A percentile compares a stretch with the other conserved stretches of the same genome.
Evolutionary conservation across 2,113 vertebrate species (phyloP).

Genomic region (Petrocephalus zakoni): DNA sequence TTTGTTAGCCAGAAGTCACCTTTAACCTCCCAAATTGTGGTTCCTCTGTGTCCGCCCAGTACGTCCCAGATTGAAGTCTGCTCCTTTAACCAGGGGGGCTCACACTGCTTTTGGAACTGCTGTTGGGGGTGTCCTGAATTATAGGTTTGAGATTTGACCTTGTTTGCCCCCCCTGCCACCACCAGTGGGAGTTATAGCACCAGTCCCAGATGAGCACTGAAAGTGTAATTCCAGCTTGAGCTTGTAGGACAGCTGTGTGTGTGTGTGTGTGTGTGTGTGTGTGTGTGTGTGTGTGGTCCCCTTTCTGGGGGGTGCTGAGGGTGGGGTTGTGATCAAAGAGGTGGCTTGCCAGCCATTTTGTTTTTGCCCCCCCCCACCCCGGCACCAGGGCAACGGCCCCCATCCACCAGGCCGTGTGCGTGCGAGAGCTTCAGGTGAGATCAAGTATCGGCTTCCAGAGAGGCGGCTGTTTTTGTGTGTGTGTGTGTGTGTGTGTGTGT

Average conservation of each 20-base stretch:
- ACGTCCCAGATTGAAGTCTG: neutral
- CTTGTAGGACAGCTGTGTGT: neutral
- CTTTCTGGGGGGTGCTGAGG: neutral
- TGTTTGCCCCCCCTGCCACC: neutral
- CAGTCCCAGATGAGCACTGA: neutral
- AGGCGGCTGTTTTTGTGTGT: neutral
- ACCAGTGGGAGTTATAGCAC: neutral
- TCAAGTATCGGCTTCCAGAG: neutral
- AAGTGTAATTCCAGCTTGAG: neutral
- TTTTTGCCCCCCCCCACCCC: neutral
- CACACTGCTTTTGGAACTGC: neutral
- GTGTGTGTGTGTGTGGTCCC: neutral
- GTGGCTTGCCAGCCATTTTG: neutral
- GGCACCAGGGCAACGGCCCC: neutral
- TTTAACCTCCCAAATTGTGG: neutral
- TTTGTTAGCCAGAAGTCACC: neutral
- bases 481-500: neutral
- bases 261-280: neutral
- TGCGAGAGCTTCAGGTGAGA: neutral
- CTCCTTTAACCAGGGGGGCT: neutral
- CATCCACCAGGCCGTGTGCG: neutral
- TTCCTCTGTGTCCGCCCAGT: neutral
- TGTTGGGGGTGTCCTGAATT: neutral
- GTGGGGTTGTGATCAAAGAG: neutral
- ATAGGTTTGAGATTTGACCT: neutral